A percentile compares a stretch with the other conserved stretches of the same genome.
Conservation (phyloP, 2,113 vertebrate species). For the Cygnus buccinator region DNA sequence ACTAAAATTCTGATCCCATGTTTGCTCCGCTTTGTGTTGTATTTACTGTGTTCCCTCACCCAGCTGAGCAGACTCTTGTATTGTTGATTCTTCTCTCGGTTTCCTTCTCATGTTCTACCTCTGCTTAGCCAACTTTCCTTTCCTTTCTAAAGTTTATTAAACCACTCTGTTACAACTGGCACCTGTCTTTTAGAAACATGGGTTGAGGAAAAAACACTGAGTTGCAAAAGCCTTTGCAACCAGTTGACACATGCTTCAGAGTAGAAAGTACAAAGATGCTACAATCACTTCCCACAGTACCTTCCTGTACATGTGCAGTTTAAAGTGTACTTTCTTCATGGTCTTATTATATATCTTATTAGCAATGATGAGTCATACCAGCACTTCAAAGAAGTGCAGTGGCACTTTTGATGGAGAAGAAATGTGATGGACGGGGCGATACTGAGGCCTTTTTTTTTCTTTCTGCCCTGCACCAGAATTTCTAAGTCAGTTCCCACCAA, state of each 20-base stretch:
- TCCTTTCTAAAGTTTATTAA: neutral
- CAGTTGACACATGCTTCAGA: neutral
- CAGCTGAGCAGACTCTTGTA: neutral
- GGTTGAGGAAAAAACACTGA: neutral
- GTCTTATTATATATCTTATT: neutral
- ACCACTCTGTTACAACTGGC: neutral
- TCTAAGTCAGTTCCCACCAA: neutral
- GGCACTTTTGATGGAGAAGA: neutral
- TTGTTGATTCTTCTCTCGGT: neutral
- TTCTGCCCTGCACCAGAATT: neutral
- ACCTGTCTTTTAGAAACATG: neutral
- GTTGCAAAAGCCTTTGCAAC: neutral
- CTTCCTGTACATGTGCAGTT: neutral
- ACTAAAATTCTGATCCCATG: neutral
- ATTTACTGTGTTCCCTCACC: neutral
- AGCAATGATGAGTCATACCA: neutral
- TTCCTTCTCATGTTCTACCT: neutral
- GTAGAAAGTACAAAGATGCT: neutral
- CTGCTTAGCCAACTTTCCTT: neutral
- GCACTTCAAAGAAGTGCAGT: neutral
- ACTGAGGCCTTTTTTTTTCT: accelerated
- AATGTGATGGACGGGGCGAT: neutral
- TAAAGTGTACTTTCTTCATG: neutral
- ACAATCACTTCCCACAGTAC: neutral
- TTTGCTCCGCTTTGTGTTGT: neutral